Base-by-base conservation (phyloP, 2,797 vertebrate genomes). In the Poeciliopsis turneri region DNA sequence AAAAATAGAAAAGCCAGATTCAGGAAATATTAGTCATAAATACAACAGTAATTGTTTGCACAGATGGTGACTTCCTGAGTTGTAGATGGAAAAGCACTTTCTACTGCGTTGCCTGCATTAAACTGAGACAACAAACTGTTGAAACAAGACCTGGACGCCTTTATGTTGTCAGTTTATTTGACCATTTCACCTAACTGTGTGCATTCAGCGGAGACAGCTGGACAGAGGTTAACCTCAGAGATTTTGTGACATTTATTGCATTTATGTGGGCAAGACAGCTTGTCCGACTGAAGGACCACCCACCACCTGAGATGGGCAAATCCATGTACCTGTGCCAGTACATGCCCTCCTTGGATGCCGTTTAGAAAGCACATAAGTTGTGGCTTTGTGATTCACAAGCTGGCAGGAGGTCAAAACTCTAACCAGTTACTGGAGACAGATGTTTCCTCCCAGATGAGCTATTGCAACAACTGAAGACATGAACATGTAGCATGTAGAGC, bases 361-460 rank as follows among this genome's bases (percentile, higher is more conserved):
- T 92, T 76, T 75, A 86, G 87, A 86, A 80, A 90, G 86, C 88
- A 85, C 88, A 91, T 94, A 94, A 86, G 82, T 88, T 78, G 82
- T 75, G 82, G 80, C 81, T 85, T 83, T 41, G 86, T 90, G 88
- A 89, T 91, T 93, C 90, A 88, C 87, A 85, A 77, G 77, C 86
- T 91, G 87, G 92, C 86, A 81, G 78, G 74, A 79, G 83, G 85
- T 88, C 86, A 92, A 88, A 85, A 87, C 85, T 82, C 73, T 68
- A 87, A 84, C 78, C 74, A 88, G 79, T 93, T 87, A 91, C 90
- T 90, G 84, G 89, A 89, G 91, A 86, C 93, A 94, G 93, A 94
- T 93, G 94, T 94, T 91, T 87, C 85, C 85, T 86, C 89, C 86
- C 85, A 89, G 82, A 91, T 88, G 89, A 88, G 81, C 82, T 64